Evolutionary conservation across 2,888 invertebrate species (phyloP).

Genomic region (Caenorhabditis japonica): DNA sequence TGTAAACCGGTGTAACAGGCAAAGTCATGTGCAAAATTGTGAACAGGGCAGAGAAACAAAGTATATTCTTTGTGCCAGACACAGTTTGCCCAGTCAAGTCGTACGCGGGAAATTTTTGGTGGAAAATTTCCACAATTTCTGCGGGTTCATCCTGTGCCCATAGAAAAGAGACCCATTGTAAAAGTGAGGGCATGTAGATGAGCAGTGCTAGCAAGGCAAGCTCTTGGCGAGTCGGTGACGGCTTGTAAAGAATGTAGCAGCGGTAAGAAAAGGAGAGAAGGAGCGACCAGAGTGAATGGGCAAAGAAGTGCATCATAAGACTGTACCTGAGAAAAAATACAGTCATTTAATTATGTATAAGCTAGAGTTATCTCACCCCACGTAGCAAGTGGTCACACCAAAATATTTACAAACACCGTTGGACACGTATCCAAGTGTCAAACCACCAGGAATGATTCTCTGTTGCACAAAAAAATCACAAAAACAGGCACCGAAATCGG

Average conservation of each 20-base stretch:
- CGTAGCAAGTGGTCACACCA: no score
- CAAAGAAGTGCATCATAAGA: slow-evolving; percentile 28
- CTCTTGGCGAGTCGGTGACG: not conserved
- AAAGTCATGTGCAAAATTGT: slow-evolving; percentile 32
- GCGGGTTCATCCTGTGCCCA: slow-evolving; percentile 5
- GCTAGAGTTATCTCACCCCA: no score
- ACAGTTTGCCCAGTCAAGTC: slow-evolving; percentile 3
- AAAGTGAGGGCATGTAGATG: slow-evolving; percentile 23
- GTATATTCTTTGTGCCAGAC: slow-evolving; percentile 6
- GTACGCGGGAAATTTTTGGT: slow-evolving; percentile 10
- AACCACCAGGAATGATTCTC: slow-evolving; percentile 6
- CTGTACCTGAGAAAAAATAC: slow-evolving; percentile 9
- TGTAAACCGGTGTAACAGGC: slow-evolving; percentile 17
- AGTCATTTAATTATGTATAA: no score
- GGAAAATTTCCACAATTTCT: slow-evolving; percentile 1
- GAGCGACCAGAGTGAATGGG: slow-evolving; percentile 22
- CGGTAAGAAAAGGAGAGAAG: slow-evolving; percentile 26
- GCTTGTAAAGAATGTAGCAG: slow-evolving; percentile 8
- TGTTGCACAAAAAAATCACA: slow-evolving; percentile 14
- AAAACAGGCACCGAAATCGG: slow-evolving; percentile 9
- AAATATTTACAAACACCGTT: slow-evolving; percentile 12
- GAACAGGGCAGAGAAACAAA: slow-evolving; percentile 9
- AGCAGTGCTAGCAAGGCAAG: slow-evolving; percentile 4
- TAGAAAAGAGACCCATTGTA: slow-evolving; percentile 1
- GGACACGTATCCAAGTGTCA: slow-evolving; percentile 2